These are phyloP conservation scores for Adelosebastes latens DNA, from an alignment of 2,797 vertebrate species.

Conservation along the genomic window DNA sequence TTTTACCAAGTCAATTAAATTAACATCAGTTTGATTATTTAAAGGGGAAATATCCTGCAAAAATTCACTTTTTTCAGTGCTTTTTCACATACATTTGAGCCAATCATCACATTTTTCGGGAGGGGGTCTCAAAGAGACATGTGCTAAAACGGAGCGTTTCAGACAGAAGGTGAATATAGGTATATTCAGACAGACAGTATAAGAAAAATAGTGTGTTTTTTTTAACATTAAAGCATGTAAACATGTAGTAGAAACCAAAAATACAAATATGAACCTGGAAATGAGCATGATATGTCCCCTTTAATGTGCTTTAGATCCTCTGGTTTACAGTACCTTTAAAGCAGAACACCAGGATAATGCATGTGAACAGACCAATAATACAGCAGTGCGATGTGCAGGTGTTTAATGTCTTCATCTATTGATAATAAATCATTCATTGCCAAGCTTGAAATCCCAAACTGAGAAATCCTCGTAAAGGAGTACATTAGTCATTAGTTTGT, in stretches of 20 bases:
- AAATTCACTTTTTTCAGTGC: no score
- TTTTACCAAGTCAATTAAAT: background rate
- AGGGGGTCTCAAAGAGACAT: no score
- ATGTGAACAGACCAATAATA: background rate
- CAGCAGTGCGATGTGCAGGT: background rate
- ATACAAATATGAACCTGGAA: background rate
- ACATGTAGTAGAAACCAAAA: no score
- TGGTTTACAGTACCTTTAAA: background rate
- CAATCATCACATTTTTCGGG: no score
- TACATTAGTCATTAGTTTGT: background rate
- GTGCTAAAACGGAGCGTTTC: no score
- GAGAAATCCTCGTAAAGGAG: background rate
- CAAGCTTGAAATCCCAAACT: background rate
- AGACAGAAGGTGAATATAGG: no score
- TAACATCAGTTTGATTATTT: background rate
- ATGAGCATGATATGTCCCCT: background rate
- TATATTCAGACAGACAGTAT: no score
- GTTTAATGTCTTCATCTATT: conserved; percentile 3
- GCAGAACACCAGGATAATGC: background rate
- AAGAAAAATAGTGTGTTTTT: no score
- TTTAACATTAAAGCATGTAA: no score
- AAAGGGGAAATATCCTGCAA: no score
- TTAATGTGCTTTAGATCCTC: background rate
- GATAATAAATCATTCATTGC: background rate
- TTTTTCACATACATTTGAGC: no score